Base-by-base conservation (phyloP, 1,140 invertebrate species). In the Zaprionus ornatus region DNA sequence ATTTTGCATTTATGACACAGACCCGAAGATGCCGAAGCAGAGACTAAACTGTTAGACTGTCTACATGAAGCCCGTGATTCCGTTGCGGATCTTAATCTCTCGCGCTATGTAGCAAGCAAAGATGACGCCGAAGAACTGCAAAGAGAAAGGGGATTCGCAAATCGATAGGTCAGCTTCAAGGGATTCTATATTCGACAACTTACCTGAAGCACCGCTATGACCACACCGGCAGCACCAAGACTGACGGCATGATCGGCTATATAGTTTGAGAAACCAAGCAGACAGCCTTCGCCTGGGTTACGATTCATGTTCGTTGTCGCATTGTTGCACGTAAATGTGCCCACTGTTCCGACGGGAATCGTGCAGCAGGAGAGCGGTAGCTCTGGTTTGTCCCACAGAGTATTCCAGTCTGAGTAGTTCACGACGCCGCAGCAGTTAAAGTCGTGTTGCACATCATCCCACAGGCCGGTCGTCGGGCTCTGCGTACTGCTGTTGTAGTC, bases 151-250 rank as follows among this genome's bases (percentile, higher is more conserved):
- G 37, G 32, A 35, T n/a, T n/a, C n/a, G n/a, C n/a, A n/a, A n/a
- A n/a, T n/a, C n/a, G n/a, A n/a, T 12, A 45, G 55, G 25, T 15
- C 15, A 17, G 15, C 9, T 6, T 19, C n/a, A 5, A 19, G 42
- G 42, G 19, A 32, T 37, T 15, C 48, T 12, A 40, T 4, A 25
- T 23, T 4, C 13, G 5, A 17, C 1, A 37, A 73, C 72, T 72
- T 25, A 97, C 96, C 95, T 97, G 96, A 73, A 97, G 90, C 35
- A 96, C 92, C 17, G 96, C 96, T 63, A 98, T 94, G 13, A 95
- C 95, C 60, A 98, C 93, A 23, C 96, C 97, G 79, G 96, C 95
- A 0, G 95, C 95, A 1, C 96, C 96, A 25, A 98, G 94, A 71
- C 95, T 94, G 1, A 95, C 92, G 0, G 96, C 96, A 79, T 97